Evolutionary conservation across 2,888 invertebrate genomes (phyloP).

Genomic region (Eulithis testata): DNA sequence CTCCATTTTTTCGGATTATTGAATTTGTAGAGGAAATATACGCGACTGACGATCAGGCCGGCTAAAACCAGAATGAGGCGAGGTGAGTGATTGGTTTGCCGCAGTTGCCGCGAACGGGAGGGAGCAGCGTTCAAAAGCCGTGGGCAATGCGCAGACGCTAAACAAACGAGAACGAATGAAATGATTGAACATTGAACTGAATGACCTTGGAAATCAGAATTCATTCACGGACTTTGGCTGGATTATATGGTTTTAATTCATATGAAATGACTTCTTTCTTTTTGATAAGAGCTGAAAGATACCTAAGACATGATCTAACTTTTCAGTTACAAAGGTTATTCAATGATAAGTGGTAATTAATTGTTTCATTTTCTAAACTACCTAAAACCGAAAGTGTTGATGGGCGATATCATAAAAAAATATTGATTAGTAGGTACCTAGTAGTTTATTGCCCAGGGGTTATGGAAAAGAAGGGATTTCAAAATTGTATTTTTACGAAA

Average conservation of each 20-base stretch:
- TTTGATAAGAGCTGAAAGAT: not conserved
- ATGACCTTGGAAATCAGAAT: slow-evolving; percentile 20
- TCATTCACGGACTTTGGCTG: slow-evolving; percentile 22
- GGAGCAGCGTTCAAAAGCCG: slow-evolving; percentile 2
- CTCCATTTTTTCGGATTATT: slow-evolving; percentile 66
- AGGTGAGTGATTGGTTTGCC: not conserved
- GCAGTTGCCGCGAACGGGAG: slow-evolving; percentile 20
- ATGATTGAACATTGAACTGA: slow-evolving; percentile 50
- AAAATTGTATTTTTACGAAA: not conserved
- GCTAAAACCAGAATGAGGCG: slow-evolving; percentile 55
- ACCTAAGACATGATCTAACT: not conserved
- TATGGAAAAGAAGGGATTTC: no score
- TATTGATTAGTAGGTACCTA: no score
- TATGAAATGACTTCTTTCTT: slow-evolving; percentile 1
- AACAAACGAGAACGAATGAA: slow-evolving; percentile 44
- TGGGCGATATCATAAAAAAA: no score
- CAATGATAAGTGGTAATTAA: no score
- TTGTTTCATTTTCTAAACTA: no score
- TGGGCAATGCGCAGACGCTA: slow-evolving; percentile 23
- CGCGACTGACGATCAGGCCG: slow-evolving; percentile 49
- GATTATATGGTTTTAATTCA: slow-evolving; percentile 11
- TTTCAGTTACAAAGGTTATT: no score
- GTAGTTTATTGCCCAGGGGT: no score
- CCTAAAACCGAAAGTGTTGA: no score
- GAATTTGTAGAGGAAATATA: slow-evolving; percentile 42